Conservation (phyloP, 2,113 vertebrate genomes). For the Corapipo altera region DNA sequence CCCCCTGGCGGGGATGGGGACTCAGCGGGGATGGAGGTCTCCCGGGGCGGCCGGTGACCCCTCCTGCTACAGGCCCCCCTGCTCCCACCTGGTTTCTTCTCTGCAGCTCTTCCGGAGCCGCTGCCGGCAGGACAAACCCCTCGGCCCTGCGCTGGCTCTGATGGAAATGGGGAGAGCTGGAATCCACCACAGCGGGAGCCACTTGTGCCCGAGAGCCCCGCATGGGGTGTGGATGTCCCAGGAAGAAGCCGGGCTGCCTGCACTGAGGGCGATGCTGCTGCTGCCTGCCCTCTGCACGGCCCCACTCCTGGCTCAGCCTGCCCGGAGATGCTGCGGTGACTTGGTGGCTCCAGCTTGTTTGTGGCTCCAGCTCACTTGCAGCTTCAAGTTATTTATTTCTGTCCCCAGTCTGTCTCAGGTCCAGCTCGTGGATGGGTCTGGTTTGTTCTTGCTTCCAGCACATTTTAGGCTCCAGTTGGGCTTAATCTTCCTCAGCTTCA, state of each 20-base stretch:
- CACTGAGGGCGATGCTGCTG: not conserved
- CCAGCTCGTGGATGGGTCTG: not conserved
- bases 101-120: not conserved
- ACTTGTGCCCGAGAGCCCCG: not conserved
- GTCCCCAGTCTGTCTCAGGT: not conserved
- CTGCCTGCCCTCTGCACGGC: not conserved
- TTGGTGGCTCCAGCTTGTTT: not conserved
- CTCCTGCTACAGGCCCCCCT: not conserved
- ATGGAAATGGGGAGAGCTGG: not conserved
- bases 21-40: too few species aligned
- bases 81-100: not conserved
- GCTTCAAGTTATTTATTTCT: not conserved
- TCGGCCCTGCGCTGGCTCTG: not conserved
- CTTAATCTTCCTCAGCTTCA: not conserved
- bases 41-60: accelerated
- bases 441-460: not conserved
- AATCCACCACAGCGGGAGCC: not conserved
- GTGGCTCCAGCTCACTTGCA: not conserved
- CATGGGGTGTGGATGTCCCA: too few species aligned
- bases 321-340: not conserved
- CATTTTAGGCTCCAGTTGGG: not conserved
- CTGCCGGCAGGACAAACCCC: not conserved
- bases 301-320: not conserved
- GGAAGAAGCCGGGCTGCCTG: not conserved
- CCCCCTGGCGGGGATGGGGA: not conserved